Percentiles rank a stretch among this genome's conserved stretches.
Evolutionary conservation across 2,113 vertebrate species (phyloP).

Genomic region (Sceloporus tristichus): DNA sequence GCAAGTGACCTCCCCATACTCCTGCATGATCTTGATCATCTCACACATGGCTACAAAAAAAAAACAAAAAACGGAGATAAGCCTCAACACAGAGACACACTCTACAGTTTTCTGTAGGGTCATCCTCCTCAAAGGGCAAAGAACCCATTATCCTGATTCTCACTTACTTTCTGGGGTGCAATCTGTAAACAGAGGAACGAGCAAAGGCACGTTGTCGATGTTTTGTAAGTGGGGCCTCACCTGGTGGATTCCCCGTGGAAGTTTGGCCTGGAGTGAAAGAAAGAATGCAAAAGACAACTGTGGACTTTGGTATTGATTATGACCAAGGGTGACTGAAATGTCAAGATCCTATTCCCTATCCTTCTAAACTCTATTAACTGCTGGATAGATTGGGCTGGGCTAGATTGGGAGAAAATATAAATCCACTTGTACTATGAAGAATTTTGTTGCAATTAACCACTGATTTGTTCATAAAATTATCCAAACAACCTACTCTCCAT

Average conservation of each 20-base stretch:
- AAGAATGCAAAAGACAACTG: slow-evolving; percentile 22
- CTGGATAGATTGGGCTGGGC: slow-evolving; percentile 2
- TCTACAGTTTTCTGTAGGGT: not conserved
- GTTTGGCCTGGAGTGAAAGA: slow-evolving; percentile 87
- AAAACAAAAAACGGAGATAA: not conserved
- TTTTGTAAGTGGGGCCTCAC: slow-evolving; percentile 97
- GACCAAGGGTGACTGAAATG: not conserved
- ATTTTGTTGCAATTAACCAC: not conserved
- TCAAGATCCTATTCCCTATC: not conserved
- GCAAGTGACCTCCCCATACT: slow-evolving; percentile 96
- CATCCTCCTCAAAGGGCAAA: not conserved
- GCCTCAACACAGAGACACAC: not conserved
- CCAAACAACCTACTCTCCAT: not conserved
- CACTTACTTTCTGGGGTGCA: slow-evolving; percentile 96
- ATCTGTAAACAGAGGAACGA: slow-evolving; percentile 98
- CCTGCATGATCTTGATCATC: slow-evolving; percentile 99
- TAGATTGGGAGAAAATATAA: not conserved
- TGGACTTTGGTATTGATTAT: not conserved
- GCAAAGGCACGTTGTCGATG: slow-evolving; percentile 97
- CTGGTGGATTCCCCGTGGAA: slow-evolving; percentile 97
- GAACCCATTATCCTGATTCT: not conserved
- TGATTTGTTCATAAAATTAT: not conserved
- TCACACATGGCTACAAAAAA: slow-evolving; percentile 93
- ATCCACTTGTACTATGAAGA: not conserved
- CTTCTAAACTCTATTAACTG: not conserved